phyloP scores from a whole-genome alignment of 1,140 invertebrate species.

The Paralvinella palmiformis region DNA sequence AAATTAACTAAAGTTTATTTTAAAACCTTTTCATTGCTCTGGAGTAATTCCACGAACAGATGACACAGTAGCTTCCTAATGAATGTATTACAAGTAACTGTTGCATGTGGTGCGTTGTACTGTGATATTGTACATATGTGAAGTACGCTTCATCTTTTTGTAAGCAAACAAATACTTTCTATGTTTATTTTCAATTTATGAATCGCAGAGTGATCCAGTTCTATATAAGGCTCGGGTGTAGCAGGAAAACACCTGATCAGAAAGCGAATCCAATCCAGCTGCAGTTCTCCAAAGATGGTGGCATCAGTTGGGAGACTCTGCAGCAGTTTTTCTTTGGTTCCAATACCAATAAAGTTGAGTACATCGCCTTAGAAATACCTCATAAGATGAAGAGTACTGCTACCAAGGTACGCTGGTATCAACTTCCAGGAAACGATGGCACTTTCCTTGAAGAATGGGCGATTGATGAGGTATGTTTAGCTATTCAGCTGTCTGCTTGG shows the following conservation, averaged over 20 bases:
- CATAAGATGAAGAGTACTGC: slow-evolving; percentile 37
- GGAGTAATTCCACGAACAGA: too few relatives aligned
- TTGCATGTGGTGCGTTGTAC: too few relatives aligned
- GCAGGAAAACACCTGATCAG: slow-evolving; percentile 25
- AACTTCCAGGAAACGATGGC: slow-evolving; percentile 46
- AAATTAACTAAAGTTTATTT: too few relatives aligned
- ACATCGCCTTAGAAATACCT: slow-evolving; percentile 45
- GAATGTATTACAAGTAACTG: too few relatives aligned
- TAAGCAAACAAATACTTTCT: not conserved
- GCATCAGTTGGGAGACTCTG: slow-evolving; percentile 50
- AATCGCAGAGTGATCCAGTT: slow-evolving; percentile 44
- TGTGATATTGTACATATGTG: too few relatives aligned
- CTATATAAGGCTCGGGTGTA: slow-evolving; percentile 42
- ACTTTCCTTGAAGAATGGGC: slow-evolving; percentile 47
- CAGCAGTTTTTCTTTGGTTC: slow-evolving; percentile 46
- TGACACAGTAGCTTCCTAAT: too few relatives aligned
- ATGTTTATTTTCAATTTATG: not conserved
- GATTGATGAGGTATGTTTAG: slow-evolving; percentile 48
- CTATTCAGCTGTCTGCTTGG: too few relatives aligned
- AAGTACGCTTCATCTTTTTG: too few relatives aligned
- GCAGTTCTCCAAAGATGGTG: slow-evolving; percentile 54
- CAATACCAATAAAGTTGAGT: slow-evolving; percentile 1
- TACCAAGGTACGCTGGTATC: slow-evolving; percentile 50
- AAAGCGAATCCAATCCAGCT: slow-evolving; percentile 43
- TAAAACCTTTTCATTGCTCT: too few relatives aligned